A percentile compares a stretch with the other conserved stretches of the same genome.
These are phyloP conservation scores for Acipenser oxyrinchus DNA, from an alignment of 2,797 vertebrate genomes.

Conservation along the genomic window DNA sequence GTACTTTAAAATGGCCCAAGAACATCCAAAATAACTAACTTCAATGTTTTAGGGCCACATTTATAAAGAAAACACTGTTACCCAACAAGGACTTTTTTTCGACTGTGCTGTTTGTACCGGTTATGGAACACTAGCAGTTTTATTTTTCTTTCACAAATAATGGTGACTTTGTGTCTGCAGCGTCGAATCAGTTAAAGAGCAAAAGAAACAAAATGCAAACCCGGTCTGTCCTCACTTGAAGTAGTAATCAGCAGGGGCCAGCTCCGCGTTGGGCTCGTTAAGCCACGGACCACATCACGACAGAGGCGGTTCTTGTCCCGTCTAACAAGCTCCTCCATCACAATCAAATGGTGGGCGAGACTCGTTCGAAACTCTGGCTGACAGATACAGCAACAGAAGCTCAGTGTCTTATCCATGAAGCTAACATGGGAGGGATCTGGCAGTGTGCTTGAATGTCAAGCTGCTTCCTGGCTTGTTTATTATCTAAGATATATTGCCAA, in stretches of 20 bases:
- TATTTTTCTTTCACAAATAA: neutral
- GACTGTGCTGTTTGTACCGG: neutral
- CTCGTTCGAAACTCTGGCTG: slow-evolving; percentile 75
- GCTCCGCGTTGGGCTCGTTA: slow-evolving; percentile 77
- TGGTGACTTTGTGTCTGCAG: neutral
- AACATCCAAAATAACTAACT: too few species aligned
- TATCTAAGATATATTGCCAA: neutral
- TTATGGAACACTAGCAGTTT: neutral
- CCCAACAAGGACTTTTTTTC: neutral
- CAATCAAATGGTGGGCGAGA: slow-evolving; percentile 80
- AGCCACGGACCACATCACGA: slow-evolving; percentile 98
- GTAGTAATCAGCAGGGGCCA: slow-evolving; percentile 71
- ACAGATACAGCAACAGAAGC: neutral
- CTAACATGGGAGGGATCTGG: neutral
- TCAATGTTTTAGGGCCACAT: too few species aligned
- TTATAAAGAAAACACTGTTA: neutral
- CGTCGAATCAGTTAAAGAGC: neutral
- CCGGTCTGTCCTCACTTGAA: slow-evolving; percentile 73
- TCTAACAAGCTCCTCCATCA: slow-evolving; percentile 88
- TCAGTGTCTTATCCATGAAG: neutral
- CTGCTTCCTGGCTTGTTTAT: neutral
- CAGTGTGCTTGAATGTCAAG: too few species aligned
- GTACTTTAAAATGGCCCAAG: too few species aligned
- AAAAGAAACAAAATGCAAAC: neutral
- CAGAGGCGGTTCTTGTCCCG: slow-evolving; percentile 87